Evolutionary conservation across 2,113 vertebrate genomes (phyloP), one percentile per base, ranked within the genome.

Genomic region (Callipepla squamata): DNA sequence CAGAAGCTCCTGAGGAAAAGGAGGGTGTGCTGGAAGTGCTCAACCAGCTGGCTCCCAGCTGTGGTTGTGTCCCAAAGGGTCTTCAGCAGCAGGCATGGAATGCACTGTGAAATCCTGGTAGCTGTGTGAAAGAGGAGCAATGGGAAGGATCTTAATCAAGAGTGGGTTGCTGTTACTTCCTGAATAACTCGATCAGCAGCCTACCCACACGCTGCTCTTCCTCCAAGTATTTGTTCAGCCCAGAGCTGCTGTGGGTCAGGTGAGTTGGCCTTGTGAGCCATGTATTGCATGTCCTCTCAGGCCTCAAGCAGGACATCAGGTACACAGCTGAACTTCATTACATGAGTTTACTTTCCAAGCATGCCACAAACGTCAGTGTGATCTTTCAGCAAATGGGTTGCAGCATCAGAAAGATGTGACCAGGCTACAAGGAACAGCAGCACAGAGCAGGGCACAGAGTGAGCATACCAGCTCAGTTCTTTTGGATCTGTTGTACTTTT

Each of bases 21-120:
- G 34, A 57, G 61, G 36, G 36, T 89, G 36, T 89, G 48, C 76
- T 85, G 53, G 70, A 91, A 45, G 70, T 36, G 3, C 79, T 65
- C 70, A 65, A 69, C 57, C 87, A 95, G 94, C 87, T 93, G 89
- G 47, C 78, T 85, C 62, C 74, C 1, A 8, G 74, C 93, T 94
- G 78, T 91, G 84, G n/a, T 62, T 91, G 26, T 90, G 85, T 67
- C 93, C 84, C 75, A 73, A 40, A 82, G 81, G 81, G 89, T 89
- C 66, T 95, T 70, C 13, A 80, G 89, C 45, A 85, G 85, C 9
- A 0, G 74, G 58, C 63, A 28, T 95, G 93, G 91, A 89, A 94
- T 87, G 84, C 62, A 70, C 89, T 92, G 70, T 81, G 87, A 94
- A 92, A 91, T 94, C 92, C 62, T 92, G 87, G 48, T 79, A 85